phyloP scores from a whole-genome alignment of 2,113 vertebrate genomes.

The Petrocephalus zakoni region DNA sequence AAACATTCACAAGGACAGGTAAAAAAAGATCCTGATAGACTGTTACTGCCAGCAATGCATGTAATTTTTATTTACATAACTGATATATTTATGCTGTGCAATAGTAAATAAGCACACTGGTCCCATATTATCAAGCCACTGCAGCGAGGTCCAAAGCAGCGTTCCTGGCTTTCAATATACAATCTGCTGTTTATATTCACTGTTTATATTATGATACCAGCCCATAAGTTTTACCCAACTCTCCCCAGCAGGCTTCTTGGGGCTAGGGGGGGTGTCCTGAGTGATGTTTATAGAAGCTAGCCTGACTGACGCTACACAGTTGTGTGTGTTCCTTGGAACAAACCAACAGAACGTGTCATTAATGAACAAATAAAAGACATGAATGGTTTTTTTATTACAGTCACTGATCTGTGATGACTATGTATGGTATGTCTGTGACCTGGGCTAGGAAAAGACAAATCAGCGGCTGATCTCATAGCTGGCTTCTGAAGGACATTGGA shows the following conservation, averaged over 20 bases:
- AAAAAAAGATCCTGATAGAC: background rate
- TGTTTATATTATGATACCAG: slow-evolving; percentile 10
- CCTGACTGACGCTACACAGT: background rate
- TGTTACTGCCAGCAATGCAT: background rate
- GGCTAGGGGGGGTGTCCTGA: background rate
- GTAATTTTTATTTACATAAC: background rate
- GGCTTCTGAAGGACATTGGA: background rate
- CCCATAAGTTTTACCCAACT: background rate
- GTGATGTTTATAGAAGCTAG: background rate
- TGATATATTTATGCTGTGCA: background rate
- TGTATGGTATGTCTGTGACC: background rate
- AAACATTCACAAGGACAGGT: background rate
- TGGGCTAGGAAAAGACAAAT: background rate
- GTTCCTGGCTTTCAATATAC: background rate
- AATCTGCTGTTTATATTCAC: background rate
- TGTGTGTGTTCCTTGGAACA: background rate
- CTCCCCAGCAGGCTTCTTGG: background rate
- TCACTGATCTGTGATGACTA: background rate
- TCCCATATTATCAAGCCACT: background rate
- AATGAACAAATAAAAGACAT: background rate
- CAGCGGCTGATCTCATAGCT: background rate
- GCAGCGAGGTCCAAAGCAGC: background rate
- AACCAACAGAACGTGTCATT: background rate
- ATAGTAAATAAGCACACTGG: background rate
- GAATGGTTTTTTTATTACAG: background rate